Percentiles rank a stretch among this genome's conserved stretches.
phyloP scores from a whole-genome alignment of 2,888 invertebrate species.

The Creontiades dilutus region DNA sequence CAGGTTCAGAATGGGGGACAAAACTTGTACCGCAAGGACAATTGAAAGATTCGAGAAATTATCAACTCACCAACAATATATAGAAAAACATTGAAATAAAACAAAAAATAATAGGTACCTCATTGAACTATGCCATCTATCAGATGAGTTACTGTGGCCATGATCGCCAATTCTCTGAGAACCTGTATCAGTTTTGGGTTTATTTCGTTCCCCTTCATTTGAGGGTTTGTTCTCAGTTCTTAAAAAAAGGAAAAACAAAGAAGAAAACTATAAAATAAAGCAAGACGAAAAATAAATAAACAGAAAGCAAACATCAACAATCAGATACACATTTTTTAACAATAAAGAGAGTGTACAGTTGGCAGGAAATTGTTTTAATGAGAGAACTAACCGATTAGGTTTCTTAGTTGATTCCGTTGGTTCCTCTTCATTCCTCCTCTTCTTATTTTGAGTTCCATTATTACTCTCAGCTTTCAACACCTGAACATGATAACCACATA shows the following conservation, averaged over 20 bases:
- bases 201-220: constrained; percentile 48
- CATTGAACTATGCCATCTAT: constrained; percentile 66
- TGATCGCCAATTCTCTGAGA: constrained; percentile 60
- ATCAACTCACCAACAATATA: too few relatives aligned
- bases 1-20: too few relatives aligned
- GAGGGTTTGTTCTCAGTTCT: constrained; percentile 50
- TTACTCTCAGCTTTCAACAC: constrained; percentile 59
- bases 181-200: constrained; percentile 46
- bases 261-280: constrained; percentile 47
- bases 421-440: constrained; percentile 52
- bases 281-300: too few relatives aligned
- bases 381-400: constrained; percentile 57
- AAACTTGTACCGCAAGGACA: too few relatives aligned
- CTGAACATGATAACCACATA: neutral
- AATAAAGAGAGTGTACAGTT: too few relatives aligned
- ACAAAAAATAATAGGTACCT: constrained; percentile 45
- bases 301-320: too few relatives aligned
- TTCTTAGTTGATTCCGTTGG: constrained; percentile 52
- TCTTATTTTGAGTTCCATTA: constrained; percentile 54
- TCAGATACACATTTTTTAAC: too few relatives aligned
- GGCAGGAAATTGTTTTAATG: too few relatives aligned
- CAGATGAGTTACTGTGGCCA: constrained; percentile 52
- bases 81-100: constrained; percentile 6
- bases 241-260: constrained; percentile 29
- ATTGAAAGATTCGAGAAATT: too few relatives aligned